A percentile compares a stretch with the other conserved stretches of the same genome.
These are phyloP conservation scores for Hemibagrus wyckioides DNA, from an alignment of 2,113 vertebrate species.

Conservation along the genomic window DNA sequence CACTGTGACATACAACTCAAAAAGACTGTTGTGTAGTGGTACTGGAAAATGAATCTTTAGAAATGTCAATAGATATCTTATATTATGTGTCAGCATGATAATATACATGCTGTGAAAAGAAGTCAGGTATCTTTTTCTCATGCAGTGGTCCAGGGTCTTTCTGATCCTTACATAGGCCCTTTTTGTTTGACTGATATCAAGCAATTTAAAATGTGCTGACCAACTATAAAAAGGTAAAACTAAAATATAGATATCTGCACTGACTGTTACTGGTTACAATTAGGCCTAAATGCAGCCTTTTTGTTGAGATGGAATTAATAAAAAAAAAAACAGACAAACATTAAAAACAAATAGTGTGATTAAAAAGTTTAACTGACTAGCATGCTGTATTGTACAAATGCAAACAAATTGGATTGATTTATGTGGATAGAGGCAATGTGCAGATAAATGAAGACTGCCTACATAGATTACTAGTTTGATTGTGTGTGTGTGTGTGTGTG, in stretches of 20 bases:
- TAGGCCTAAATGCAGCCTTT: neutral
- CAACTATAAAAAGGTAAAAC: neutral
- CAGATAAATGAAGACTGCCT: neutral
- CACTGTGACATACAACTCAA: neutral
- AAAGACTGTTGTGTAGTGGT: conserved; percentile 13
- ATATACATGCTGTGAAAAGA: neutral
- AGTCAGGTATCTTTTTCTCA: neutral
- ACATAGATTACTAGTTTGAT: neutral
- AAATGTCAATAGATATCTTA: neutral
- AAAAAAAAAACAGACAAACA: neutral
- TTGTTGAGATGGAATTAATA: neutral
- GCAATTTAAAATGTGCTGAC: neutral
- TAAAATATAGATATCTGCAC: neutral
- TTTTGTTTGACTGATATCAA: neutral
- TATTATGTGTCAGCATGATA: neutral
- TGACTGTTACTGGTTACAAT: neutral
- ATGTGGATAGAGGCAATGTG: neutral
- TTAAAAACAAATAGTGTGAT: neutral
- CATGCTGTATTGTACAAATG: neutral
- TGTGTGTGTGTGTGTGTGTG: too few species aligned
- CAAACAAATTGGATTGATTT: neutral
- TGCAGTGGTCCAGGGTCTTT: neutral
- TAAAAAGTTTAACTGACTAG: too few species aligned
- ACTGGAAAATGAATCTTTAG: conserved; percentile 11
- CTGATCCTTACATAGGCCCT: neutral